Conservation (phyloP, 1,140 invertebrate genomes). For the Pantala flavescens region DNA sequence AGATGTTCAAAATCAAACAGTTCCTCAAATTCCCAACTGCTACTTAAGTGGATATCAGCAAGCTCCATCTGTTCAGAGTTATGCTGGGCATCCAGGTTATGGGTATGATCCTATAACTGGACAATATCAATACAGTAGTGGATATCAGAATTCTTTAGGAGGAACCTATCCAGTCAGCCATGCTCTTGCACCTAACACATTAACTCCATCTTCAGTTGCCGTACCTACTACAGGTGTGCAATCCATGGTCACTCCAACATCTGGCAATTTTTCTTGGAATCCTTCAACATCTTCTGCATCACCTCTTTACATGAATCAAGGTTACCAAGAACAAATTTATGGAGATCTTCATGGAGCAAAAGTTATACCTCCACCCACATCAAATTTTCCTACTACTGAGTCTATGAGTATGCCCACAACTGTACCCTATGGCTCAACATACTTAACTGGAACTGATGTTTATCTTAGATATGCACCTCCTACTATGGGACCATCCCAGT, state of each 20-base stretch:
- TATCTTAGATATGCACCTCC: slow-evolving; percentile 15
- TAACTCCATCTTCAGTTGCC: background rate
- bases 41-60: background rate
- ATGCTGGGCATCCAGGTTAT: slow-evolving; percentile 44
- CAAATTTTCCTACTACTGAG: background rate
- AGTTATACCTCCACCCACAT: background rate
- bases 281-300: background rate
- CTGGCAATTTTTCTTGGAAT: background rate
- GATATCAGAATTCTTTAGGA: slow-evolving; percentile 35
- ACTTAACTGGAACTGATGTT: background rate
- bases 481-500: slow-evolving; percentile 23
- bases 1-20: background rate
- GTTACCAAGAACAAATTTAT: background rate
- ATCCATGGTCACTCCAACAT: background rate
- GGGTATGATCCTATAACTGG: slow-evolving; percentile 37
- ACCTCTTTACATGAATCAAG: background rate
- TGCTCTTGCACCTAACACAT: background rate
- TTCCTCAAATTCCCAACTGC: background rate
- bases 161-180: background rate
- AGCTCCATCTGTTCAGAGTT: slow-evolving; percentile 22
- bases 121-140: slow-evolving; percentile 41
- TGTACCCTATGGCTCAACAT: background rate
- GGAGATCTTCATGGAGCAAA: background rate
- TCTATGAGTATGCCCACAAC: background rate
- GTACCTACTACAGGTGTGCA: background rate